phyloP scores from a whole-genome alignment of 2,888 invertebrate genomes.

The Poecilus cupreus region DNA sequence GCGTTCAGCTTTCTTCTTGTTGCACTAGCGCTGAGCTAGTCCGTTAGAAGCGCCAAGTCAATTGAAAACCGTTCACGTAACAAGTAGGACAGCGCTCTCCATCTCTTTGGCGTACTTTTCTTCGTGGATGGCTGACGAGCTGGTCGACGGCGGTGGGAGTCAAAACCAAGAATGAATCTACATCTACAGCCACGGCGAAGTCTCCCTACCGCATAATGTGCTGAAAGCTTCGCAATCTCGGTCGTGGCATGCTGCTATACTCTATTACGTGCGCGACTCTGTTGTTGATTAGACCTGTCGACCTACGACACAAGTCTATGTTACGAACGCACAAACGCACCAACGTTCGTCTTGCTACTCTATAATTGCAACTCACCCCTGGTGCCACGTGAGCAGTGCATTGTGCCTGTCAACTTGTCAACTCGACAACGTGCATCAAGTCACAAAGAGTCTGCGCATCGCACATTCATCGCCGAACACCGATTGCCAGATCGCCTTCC shows the following conservation, averaged over 20 bases:
- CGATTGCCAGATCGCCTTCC: neutral
- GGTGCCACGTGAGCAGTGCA: neutral
- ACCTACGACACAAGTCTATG: too few relatives aligned
- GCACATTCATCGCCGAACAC: neutral
- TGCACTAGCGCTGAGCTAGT: neutral
- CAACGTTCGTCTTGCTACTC: neutral
- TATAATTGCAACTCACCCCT: neutral
- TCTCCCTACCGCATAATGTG: constrained; percentile 26
- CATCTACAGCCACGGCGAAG: neutral
- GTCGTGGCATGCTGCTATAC: neutral
- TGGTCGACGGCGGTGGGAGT: constrained; percentile 23
- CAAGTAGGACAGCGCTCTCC: constrained; percentile 43
- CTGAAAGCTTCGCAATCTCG: constrained; percentile 31
- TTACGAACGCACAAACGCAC: neutral
- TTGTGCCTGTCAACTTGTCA: neutral
- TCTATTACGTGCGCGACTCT: neutral
- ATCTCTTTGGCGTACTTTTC: constrained; percentile 36
- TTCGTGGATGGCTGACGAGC: neutral
- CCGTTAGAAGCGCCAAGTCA: constrained; percentile 16
- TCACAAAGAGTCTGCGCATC: neutral
- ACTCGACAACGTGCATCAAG: neutral
- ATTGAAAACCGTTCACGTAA: constrained; percentile 28
- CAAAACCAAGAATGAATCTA: neutral
- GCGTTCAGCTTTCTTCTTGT: constrained; percentile 30
- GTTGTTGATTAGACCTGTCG: constrained; percentile 19